These are phyloP conservation scores for Carapus acus DNA, from an alignment of 2,797 vertebrate genomes.

Conservation along the genomic window DNA sequence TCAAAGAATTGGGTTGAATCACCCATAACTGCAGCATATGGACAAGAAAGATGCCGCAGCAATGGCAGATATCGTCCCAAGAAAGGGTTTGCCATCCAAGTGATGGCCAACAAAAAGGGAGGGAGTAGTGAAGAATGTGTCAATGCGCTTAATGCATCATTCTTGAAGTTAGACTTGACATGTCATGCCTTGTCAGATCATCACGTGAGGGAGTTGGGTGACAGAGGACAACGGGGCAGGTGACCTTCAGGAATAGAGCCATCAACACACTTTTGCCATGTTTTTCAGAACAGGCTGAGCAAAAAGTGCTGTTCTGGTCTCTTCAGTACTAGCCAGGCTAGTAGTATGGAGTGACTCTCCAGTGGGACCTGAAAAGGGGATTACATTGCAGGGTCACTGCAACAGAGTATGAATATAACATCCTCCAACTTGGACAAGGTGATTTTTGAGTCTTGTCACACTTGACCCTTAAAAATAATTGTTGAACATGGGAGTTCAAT, in stretches of 20 bases:
- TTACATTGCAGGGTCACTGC: conserved; percentile 70
- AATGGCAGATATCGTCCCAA: conserved; percentile 6
- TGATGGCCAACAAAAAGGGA: conserved; percentile 30
- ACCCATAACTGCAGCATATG: no score
- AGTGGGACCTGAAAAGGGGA: conserved; percentile 56
- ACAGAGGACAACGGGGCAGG: conserved; percentile 49
- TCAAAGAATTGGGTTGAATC: background rate
- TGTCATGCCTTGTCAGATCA: conserved; percentile 57
- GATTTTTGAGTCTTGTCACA: no score
- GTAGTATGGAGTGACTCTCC: conserved; percentile 59
- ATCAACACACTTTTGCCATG: conserved; percentile 57
- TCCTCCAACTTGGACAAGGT: conserved; percentile 32
- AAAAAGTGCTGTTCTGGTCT: conserved; percentile 62
- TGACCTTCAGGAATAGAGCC: conserved; percentile 69
- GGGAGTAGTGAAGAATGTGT: conserved; percentile 26
- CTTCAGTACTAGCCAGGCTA: conserved; percentile 51
- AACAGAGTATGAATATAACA: conserved; percentile 56
- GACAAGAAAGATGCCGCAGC: background rate
- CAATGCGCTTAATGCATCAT: conserved; percentile 58
- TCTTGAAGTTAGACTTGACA: conserved; percentile 65
- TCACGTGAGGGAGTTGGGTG: conserved; percentile 51
- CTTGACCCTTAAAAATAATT: conserved; percentile 3
- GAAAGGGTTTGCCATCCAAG: conserved; percentile 22
- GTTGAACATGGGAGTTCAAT: no score
- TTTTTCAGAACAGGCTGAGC: conserved; percentile 53